A percentile compares a stretch with the other conserved stretches of the same genome.
Conservation (phyloP, 1,140 invertebrate species). For the Drosophila insularis region DNA sequence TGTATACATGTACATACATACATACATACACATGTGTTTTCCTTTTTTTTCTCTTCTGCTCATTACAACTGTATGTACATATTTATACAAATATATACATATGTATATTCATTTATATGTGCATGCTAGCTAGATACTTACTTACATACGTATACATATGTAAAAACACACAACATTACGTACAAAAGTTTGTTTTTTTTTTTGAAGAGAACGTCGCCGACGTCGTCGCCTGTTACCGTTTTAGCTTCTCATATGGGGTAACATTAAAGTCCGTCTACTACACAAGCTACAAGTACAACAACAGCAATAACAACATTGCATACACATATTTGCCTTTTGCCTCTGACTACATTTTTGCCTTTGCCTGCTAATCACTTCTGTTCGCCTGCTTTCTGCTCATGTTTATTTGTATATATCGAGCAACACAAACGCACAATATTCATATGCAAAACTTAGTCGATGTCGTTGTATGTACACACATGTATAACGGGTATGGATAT, state of each 20-base stretch:
- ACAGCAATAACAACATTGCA: constrained; percentile 52
- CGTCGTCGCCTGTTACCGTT: constrained; percentile 64
- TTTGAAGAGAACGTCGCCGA: constrained; percentile 59
- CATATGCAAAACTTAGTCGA: constrained; percentile 61
- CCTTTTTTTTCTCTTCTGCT: constrained; percentile 34
- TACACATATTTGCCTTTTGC: constrained; percentile 29
- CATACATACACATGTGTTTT: too few relatives aligned
- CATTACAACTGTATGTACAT: constrained; percentile 52
- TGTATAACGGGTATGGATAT: constrained; percentile 27
- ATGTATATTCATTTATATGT: constrained; percentile 32
- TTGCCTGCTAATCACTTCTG: constrained; percentile 73
- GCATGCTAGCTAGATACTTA: constrained; percentile 10
- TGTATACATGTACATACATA: too few relatives aligned
- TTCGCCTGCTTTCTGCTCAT: constrained; percentile 75
- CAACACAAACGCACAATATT: constrained; percentile 74
- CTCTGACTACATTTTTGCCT: constrained; percentile 17
- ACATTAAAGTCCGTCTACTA: constrained; percentile 43
- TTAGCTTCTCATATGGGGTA: constrained; percentile 69
- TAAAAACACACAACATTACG: constrained; percentile 38
- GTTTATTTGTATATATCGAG: constrained; percentile 81
- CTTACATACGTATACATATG: constrained; percentile 31
- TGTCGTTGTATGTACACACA: constrained; percentile 34
- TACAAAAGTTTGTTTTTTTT: constrained; percentile 33
- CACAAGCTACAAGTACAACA: constrained; percentile 46
- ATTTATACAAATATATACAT: constrained; percentile 13